These are phyloP conservation scores for Aurelia sp. DNA, from an alignment of 30 jellyfish, hydroid and myxozoan genomes.

Conservation along the genomic window DNA sequence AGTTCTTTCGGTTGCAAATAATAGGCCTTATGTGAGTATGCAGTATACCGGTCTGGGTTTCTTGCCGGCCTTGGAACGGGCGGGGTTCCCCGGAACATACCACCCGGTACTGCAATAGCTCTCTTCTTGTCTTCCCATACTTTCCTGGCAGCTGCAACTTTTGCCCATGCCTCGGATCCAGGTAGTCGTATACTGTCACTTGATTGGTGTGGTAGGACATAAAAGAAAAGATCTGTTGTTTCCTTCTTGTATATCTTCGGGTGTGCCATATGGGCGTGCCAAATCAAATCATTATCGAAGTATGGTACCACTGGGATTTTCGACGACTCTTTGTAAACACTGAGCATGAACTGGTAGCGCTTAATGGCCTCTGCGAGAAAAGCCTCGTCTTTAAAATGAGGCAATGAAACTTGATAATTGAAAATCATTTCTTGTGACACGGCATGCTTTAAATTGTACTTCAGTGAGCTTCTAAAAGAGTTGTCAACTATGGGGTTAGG, in stretches of 20 bases:
- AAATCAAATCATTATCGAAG: conserved; percentile 81
- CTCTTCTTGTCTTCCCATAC: conserved; percentile 67
- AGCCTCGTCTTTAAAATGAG: conserved; percentile 73
- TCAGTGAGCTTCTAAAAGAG: conserved; percentile 15
- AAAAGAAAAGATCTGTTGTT: conserved; percentile 57
- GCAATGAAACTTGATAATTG: conserved; percentile 81
- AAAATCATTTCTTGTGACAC: conserved; percentile 72
- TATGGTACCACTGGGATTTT: conserved; percentile 83
- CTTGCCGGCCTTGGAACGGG: conserved; percentile 55
- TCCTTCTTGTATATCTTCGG: conserved; percentile 62
- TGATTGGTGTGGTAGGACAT: conserved; percentile 71
- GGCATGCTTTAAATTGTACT: conserved; percentile 67
- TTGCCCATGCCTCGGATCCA: conserved; percentile 48
- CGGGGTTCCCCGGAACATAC: conserved; percentile 95
- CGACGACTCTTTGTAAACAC: conserved; percentile 70
- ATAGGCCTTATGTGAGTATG: conserved; percentile 42
- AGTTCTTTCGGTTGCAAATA: conserved; percentile 56
- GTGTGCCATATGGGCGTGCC: conserved; percentile 95
- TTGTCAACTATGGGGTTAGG: conserved; percentile 61
- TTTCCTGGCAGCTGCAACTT: conserved; percentile 62
- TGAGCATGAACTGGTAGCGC: conserved; percentile 80
- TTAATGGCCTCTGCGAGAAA: conserved; percentile 79
- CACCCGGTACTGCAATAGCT: conserved; percentile 89
- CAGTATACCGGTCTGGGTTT: conserved; percentile 52
- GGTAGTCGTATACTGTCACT: conserved; percentile 83